A percentile compares a stretch with the other conserved stretches of the same genome.
Evolutionary conservation across 2,113 vertebrate genomes (phyloP).

Genomic region (Pao palembangensis): DNA sequence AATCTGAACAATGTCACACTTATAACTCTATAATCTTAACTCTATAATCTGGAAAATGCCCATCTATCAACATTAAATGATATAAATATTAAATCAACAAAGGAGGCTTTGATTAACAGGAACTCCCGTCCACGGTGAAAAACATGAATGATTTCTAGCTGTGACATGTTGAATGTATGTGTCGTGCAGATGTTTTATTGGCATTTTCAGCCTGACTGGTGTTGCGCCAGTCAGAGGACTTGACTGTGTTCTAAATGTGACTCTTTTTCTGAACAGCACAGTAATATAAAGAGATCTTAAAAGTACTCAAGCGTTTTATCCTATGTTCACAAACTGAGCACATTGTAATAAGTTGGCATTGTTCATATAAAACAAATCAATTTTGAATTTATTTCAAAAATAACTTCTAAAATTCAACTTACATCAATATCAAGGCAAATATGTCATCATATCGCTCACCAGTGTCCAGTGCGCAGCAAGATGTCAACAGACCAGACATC

Average conservation of each 20-base stretch:
- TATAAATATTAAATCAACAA: constrained; percentile 25
- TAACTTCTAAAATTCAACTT: not conserved
- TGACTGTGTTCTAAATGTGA: constrained; percentile 9
- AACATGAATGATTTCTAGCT: constrained; percentile 33
- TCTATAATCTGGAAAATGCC: not conserved
- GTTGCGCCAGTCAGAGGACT: not conserved
- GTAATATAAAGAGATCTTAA: too few species aligned
- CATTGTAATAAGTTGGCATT: constrained; percentile 21
- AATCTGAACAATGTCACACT: constrained; percentile 19
- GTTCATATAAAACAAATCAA: constrained; percentile 41
- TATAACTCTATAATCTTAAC: too few species aligned
- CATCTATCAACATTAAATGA: constrained; percentile 9
- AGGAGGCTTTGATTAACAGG: constrained; percentile 25
- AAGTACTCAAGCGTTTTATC: not conserved
- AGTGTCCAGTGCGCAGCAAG: constrained; percentile 50
- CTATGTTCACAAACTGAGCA: not conserved
- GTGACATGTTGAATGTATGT: too few species aligned
- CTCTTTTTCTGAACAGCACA: constrained; percentile 13
- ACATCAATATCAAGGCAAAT: constrained; percentile 50
- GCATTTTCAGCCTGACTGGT: constrained; percentile 9
- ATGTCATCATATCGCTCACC: constrained; percentile 32
- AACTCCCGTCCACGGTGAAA: constrained; percentile 15
- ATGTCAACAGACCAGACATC: constrained; percentile 64
- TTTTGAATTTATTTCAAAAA: too few species aligned
- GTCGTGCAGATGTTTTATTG: constrained; percentile 22